Evolutionary conservation across 2,113 vertebrate genomes (phyloP), one percentile per base, ranked within the genome.

Genomic region (Mus spicilegus): DNA sequence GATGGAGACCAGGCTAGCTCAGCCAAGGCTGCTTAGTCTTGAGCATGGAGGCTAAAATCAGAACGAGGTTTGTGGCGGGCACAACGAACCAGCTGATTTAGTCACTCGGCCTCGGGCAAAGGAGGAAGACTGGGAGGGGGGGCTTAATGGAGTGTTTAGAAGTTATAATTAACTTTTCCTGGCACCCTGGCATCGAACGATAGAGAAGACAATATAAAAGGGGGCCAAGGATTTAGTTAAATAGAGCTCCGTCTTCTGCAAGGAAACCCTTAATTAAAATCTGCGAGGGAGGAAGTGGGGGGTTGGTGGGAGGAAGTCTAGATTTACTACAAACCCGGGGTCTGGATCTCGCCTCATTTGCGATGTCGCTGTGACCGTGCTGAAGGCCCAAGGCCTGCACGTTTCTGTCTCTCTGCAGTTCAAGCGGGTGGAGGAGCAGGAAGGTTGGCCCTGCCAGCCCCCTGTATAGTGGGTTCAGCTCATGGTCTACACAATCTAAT

Each of bases 121-220:
- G 70, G 56, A 89, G 94, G 95, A 54, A 36, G 95, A 73, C 1
- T 10, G n/a, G 36, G 58, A 14, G 88, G 54, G 36, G 87, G 49
- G 86, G 81, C 13, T 26, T 42, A 87, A 76, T 95, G 89, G 94
- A 85, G 95, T 76, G 51, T 61, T 96, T 73, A 91, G 90, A 95
- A 97, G 95, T 96, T 95, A 96, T 97, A 97, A 97, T 97, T 97
- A 97, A 97, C 97, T 96, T 97, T 84, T 93, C n/a, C 92, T 78
- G 90, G 97, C 1, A 22, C 84, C 90, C 84, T 93, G 28, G 90
- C 84, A n/a, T 69, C 72, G 65, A 88, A n/a, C 11, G 20, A 88
- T 67, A 63, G 77, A 12, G 42, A 73, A 95, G 97, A 96, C 97
- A 89, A 61, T 95, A 73, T 96, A 90, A 97, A 95, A 95, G 76